Conservation (phyloP, 2,888 invertebrate species). For the Aporophyla nigra region DNA sequence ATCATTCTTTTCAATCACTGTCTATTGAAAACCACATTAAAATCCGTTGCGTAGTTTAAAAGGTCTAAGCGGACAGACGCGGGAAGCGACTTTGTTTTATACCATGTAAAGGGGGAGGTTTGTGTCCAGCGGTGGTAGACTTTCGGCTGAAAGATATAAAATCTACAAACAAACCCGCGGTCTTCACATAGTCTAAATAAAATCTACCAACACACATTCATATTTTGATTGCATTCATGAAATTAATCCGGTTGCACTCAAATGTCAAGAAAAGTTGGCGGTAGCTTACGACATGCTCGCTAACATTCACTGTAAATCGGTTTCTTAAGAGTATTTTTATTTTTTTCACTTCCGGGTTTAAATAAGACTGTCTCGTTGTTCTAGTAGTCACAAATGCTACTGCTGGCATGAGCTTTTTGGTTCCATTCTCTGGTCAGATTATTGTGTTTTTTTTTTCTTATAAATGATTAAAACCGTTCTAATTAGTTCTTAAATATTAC, state of each 20-base stretch:
- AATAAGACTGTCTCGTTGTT: not conserved
- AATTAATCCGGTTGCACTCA: constrained; percentile 37
- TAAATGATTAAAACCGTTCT: no score
- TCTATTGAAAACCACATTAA: no score
- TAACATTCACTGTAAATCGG: constrained; percentile 26
- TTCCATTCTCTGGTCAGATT: no score
- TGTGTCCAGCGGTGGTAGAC: no score
- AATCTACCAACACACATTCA: constrained; percentile 1
- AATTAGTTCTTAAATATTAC: no score
- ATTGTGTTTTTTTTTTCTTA: no score
- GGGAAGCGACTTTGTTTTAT: no score
- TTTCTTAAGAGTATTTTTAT: constrained; percentile 23
- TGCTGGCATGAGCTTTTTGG: not conserved
- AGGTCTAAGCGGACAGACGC: no score
- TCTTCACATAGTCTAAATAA: not conserved
- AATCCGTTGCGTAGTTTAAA: no score
- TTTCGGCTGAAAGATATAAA: not conserved
- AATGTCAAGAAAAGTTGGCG: constrained; percentile 42
- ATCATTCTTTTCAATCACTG: no score
- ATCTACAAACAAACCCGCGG: not conserved
- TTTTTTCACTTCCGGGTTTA: constrained; percentile 30
- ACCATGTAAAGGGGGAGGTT: no score
- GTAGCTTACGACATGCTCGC: constrained; percentile 29
- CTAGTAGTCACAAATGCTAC: not conserved
- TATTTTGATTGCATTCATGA: constrained; percentile 45